phyloP scores from a whole-genome alignment of 2,113 vertebrate genomes.

The Chloropsis hardwickii region DNA sequence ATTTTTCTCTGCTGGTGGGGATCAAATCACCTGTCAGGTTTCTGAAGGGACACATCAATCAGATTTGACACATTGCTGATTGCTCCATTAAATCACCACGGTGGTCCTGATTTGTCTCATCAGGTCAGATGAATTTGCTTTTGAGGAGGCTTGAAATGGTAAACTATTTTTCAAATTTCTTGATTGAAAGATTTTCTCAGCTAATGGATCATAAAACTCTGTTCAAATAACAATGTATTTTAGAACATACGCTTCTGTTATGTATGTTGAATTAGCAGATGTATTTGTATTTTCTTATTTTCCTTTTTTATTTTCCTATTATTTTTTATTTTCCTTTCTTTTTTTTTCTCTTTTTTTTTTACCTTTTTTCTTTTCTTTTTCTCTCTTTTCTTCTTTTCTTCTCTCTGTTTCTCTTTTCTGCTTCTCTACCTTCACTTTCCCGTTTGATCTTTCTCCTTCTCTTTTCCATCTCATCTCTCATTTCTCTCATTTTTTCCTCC shows the following conservation, averaged over 20 bases:
- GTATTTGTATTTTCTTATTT: rapidly evolving
- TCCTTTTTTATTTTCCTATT: too few species aligned
- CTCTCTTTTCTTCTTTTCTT: too few species aligned
- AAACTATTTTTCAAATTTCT: conserved; percentile 61
- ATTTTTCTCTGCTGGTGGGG: conserved; percentile 67
- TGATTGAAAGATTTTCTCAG: conserved; percentile 41
- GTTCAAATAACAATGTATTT: not conserved
- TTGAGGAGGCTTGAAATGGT: not conserved
- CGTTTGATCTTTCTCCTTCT: not conserved
- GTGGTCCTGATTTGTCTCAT: conserved; percentile 71
- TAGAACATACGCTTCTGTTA: not conserved
- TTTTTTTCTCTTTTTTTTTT: rapidly evolving
- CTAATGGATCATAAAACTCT: conserved; percentile 51
- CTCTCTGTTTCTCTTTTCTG: rapidly evolving
- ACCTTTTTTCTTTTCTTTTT: rapidly evolving
- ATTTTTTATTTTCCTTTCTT: rapidly evolving
- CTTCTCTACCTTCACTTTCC: not conserved
- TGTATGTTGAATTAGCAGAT: not conserved
- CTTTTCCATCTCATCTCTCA: not conserved
- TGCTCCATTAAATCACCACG: conserved; percentile 75
- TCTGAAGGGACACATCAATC: conserved; percentile 71
- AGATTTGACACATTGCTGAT: conserved; percentile 74
- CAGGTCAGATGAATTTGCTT: conserved; percentile 41
- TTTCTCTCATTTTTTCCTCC: not conserved
- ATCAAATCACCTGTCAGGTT: conserved; percentile 69